Evolutionary conservation across 1,140 invertebrate genomes (phyloP), one percentile per base, ranked within the genome.

Genomic region (Telenomus remus): DNA sequence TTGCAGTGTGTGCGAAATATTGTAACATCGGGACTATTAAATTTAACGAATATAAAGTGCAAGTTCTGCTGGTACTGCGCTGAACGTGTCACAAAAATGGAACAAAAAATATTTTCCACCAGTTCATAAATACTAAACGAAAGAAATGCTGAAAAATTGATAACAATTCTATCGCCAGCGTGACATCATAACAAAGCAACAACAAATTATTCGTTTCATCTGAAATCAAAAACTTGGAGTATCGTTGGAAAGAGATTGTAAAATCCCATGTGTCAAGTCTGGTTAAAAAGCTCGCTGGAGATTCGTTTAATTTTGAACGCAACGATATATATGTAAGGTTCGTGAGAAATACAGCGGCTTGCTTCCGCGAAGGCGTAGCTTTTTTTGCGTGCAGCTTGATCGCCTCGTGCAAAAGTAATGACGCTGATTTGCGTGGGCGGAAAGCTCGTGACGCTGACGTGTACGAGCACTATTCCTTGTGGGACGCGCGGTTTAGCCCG

Each of bases 391-490:
- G 65, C 65, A 39, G 57, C 56, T 63, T 57, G 68, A 63, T 63
- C 46, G 47, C 8, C 0, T 57, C 42, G 39, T 63, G 71, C 46
- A 63, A 74, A 66, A 66, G 42, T 68, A 63, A 63, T 57, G 71
- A 35, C 55, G 35, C 57, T 60, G 63, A 66, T 66, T 74, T 56
- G 63, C 61, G 57, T 74, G 53, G 56, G 1, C 48, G 19, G 9
- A 7, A n/a, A 47, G 2, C 39, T 53, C 3, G 12, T 44, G 13
- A 13, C 16, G 16, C 12, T 16, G 9, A 55, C 19, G 46, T 35
- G 34, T 60, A 66, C 60, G 60, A 63, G 51, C 66, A 57, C 60
- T 39, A 50, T 65, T 79, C 48, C 69, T 70, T 64, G 43, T 35
- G 34, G 27, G 37, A 9, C 15, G 35, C 43, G 61, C 49, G 54